These are phyloP conservation scores for Limnephilus rhombicus DNA, from an alignment of 2,888 invertebrate genomes.

Conservation along the genomic window DNA sequence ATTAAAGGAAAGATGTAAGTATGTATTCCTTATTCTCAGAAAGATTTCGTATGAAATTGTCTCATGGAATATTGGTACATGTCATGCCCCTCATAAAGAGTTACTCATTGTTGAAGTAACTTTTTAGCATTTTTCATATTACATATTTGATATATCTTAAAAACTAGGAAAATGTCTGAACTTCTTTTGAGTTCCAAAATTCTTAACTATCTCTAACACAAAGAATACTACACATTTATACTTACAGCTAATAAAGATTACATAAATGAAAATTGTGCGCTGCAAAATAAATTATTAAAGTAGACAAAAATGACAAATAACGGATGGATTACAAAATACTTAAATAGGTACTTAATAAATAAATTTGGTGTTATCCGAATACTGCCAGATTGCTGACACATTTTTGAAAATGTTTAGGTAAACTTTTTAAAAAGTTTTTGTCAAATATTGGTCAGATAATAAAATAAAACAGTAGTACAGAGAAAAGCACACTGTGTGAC, in stretches of 20 bases:
- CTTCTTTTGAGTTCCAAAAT: not conserved
- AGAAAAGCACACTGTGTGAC: not conserved
- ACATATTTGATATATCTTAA: not conserved
- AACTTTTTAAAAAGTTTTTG: not conserved
- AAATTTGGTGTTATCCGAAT: not conserved
- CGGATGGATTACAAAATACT: not conserved
- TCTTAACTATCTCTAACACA: not conserved
- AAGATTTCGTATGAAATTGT: not conserved
- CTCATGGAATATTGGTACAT: not conserved
- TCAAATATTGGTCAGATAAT: not conserved
- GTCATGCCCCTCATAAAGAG: not conserved
- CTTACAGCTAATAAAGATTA: not conserved
- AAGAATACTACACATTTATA: not conserved
- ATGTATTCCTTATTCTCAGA: not conserved
- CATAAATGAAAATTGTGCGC: not conserved
- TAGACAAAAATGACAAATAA: not conserved
- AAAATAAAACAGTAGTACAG: not conserved
- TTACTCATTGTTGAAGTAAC: not conserved
- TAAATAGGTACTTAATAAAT: not conserved
- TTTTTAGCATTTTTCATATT: not conserved
- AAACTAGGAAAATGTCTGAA: not conserved
- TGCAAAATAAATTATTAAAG: not conserved
- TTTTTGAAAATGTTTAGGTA: not conserved
- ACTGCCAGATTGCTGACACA: not conserved
- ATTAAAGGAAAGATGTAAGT: not conserved